Base-by-base conservation (phyloP, 1,140 invertebrate genomes). In the Dinoponera quadriceps region DNA sequence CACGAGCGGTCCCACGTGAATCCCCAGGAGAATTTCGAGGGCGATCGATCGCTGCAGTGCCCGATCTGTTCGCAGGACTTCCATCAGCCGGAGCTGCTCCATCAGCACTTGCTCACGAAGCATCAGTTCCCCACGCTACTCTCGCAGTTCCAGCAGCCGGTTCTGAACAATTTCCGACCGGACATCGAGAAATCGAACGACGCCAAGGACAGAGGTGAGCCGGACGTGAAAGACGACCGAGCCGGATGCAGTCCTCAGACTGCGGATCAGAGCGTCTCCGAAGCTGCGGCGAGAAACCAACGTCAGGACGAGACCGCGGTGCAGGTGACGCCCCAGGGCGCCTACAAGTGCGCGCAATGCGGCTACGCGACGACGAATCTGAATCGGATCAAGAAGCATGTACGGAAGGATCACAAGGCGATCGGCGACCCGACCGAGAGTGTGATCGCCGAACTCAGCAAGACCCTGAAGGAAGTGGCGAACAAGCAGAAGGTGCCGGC, bases 1-100 rank as follows among this genome's bases (percentile, higher is more conserved):
- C 98, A 99, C 94, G 98, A 99, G 91, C 96, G 97, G 86, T 97
- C 97, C 18, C 97, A 98, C 91, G 94, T 94, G 2, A 95, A 95
- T 78, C 83, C 88, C 7, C 90, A 90, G 9, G 88, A 93, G 20
- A 85, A 78, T 29, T 63, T 51, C 22, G 38, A 91, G 5, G 82
- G 88, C 38, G 87, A 91, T 2, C 88, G 90, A 11, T 69, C 93
- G 14, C 86, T 95, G 14, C 95, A 95, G 74, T 96, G 96, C 90
- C 95, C 96, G 14, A 93, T 96, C 18, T 96, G 96, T 90, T 93
- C 94, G 13, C 95, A 96, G 87, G 91, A 84, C 27, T 95, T 96
- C 86, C 90, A 94, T 1, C 95, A 95, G 66, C 90, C 95, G 0
- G 96, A 96, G 83, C 83, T 94, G 27, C 93, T 96, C 57, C 95